Evolutionary conservation across 2,797 vertebrate genomes (phyloP), one percentile per base, ranked within the genome.

Genomic region (Neostethus bicornis): DNA sequence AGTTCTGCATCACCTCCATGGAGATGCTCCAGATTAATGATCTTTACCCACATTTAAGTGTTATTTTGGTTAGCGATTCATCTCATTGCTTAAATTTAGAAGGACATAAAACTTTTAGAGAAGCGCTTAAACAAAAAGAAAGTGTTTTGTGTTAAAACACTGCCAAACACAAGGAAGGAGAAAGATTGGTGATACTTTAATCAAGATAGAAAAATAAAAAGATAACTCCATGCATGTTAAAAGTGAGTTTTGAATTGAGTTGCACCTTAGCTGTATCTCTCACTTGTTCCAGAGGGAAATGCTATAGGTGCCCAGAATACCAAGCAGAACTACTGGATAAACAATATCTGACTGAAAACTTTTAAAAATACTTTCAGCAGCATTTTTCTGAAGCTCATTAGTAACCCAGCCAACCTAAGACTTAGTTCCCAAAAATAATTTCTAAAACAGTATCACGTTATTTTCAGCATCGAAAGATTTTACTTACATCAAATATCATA

Each of bases 21-120:
- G 65, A 79, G 54, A 45, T 5, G 43, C 48, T 74, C 76, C 48
- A 70, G 31, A 75, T 69, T 81, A 50, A 55, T 35, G 38, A 25
- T 26, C 21, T 61, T 64, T 4, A 6, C 46, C 48, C 19, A 67
- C 59, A 74, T 53, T 5, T 34, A 56, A 71, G 31, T 38, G 34
- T 16, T 25, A 14, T 56, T 12, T 44, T 43, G 23, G 29, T 23
- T 31, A 39, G 41, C 45, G n/a, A 31, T 24, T 12, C 24, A 51
- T 60, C 20, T 60, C 47, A 35, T 28, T 51, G 35, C 9, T 43
- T 21, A 39, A 37, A 54, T 46, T 53, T 5, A 35, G 23, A 2
- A 3, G 10, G 16, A 16, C 25, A 20, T 12, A 41, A 49, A 42
- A 25, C 24, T 23, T 31, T 24, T 7, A 7, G 2, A 10, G n/a